Evolutionary conservation across 2,113 vertebrate species (phyloP).

Genomic region (Dermatemys mawii): DNA sequence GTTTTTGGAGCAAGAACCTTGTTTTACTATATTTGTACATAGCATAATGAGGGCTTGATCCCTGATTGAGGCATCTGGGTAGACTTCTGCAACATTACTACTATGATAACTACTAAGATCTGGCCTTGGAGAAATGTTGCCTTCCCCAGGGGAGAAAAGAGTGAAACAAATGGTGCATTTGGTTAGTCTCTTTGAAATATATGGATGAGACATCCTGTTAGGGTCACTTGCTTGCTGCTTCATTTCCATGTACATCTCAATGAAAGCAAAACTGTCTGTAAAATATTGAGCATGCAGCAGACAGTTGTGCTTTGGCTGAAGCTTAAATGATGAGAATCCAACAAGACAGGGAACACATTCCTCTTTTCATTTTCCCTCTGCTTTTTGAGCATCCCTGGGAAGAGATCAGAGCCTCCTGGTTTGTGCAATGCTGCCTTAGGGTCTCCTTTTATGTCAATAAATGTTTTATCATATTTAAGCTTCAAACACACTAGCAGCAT

Average conservation of each 20-base stretch:
- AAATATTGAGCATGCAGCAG: conserved; percentile 41
- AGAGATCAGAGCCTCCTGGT: conserved; percentile 60
- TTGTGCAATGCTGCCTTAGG: conserved; percentile 61
- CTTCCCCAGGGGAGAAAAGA: background rate
- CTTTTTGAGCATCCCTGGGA: conserved; percentile 58
- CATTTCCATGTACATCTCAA: conserved; percentile 26
- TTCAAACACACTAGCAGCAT: conserved; percentile 30
- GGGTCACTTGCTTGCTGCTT: conserved; percentile 22
- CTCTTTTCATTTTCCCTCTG: conserved; percentile 42
- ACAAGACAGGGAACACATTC: conserved; percentile 46
- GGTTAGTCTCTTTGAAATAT: conserved; percentile 12
- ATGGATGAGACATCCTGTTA: conserved; percentile 13
- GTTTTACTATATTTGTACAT: background rate
- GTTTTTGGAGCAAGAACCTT: background rate
- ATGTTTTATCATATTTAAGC: conserved; percentile 71
- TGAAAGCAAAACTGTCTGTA: conserved; percentile 31
- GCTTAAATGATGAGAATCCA: conserved; percentile 47
- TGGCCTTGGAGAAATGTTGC: conserved; percentile 11
- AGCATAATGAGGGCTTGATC: accelerated
- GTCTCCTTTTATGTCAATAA: conserved; percentile 69
- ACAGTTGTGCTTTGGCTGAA: conserved; percentile 38
- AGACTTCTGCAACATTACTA: conserved; percentile 18
- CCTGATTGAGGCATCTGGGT: background rate
- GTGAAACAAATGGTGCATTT: conserved; percentile 19
- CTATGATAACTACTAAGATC: conserved; percentile 36